Base-by-base conservation (phyloP, 2,888 invertebrate genomes). In the Lacanobia wlatinum region DNA sequence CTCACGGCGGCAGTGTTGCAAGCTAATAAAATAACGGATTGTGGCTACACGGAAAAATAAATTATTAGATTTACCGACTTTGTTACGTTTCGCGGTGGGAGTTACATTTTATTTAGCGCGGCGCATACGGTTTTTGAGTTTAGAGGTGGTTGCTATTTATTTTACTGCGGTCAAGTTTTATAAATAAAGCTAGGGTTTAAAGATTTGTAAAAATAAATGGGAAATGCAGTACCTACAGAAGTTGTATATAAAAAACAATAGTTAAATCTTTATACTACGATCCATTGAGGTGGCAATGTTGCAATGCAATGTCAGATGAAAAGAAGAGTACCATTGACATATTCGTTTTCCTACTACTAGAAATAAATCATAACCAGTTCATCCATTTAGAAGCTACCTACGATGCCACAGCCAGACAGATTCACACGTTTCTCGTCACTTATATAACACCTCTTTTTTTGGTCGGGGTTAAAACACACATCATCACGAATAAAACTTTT, bases 11-110 rank as follows among this genome's bases (percentile, higher is more conserved):
- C 84, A 77, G 83, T 86, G 87, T 87, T 82, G 84, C 85, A 84
- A 83, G 78, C 81, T 82, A 80, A 87, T 86, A 84, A 84, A 85
- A 87, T 85, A 83, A 87, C 87, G 86, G 85, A 89, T 89, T 87
- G 86, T 81, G 72, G 75, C 62, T 70, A 74, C 76, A 67, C 59
- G 70, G 74, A 84, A 85, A 84, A 81, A 81, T 84, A 78, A 79
- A 84, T 85, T 80, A 81, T 82, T 84, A 76, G 83, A 75, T 85
- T 82, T 84, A 76, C 70, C 67, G 75, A 83, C 83, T 84, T 77
- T 64, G 74, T 77, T 78, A 80, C 76, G 70, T 82, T 70, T 70
- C 77, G 76, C 70, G 60, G 50, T 83, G 63, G 73, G 65, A 73
- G 62, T 85, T 70, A 76, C 73, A 55, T 76, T 83, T 84, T 78